Evolutionary conservation across 2,888 invertebrate genomes (phyloP).

Genomic region (Petrolisthes manimaculis): DNA sequence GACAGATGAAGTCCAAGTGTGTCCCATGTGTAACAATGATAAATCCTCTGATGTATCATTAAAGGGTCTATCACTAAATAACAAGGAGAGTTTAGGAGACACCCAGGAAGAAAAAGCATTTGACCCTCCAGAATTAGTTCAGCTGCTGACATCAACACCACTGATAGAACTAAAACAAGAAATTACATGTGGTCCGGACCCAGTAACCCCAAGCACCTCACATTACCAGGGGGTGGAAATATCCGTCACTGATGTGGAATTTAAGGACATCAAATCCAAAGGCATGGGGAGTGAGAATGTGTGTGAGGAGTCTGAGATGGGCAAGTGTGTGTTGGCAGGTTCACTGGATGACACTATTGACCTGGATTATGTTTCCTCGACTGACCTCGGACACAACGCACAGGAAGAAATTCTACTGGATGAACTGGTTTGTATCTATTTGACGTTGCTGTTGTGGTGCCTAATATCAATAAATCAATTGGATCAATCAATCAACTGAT

Average conservation of each 20-base stretch:
- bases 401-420: conserved; percentile 43
- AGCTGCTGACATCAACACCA: conserved; percentile 39
- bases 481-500: too few species aligned
- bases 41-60: conserved; percentile 6
- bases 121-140: conserved; percentile 44
- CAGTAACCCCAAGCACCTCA: conserved; percentile 7
- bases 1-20: conserved; percentile 22
- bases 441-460: background rate
- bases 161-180: conserved; percentile 47
- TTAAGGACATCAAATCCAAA: conserved; percentile 25
- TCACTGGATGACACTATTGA: conserved; percentile 28
- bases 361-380: conserved; percentile 36
- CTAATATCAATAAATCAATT: background rate
- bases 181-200: conserved; percentile 29
- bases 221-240: conserved; percentile 36
- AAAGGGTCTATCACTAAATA: conserved; percentile 10
- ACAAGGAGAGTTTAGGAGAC: conserved; percentile 10
- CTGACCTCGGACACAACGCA: conserved; percentile 20
- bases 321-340: background rate
- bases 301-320: background rate
- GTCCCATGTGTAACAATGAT: conserved; percentile 28
- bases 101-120: conserved; percentile 27
- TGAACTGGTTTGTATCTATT: conserved; percentile 30
- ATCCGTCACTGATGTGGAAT: conserved; percentile 29
- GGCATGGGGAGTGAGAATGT: background rate